Conservation (phyloP, 2,113 vertebrate species). For the Otus sunia region DNA sequence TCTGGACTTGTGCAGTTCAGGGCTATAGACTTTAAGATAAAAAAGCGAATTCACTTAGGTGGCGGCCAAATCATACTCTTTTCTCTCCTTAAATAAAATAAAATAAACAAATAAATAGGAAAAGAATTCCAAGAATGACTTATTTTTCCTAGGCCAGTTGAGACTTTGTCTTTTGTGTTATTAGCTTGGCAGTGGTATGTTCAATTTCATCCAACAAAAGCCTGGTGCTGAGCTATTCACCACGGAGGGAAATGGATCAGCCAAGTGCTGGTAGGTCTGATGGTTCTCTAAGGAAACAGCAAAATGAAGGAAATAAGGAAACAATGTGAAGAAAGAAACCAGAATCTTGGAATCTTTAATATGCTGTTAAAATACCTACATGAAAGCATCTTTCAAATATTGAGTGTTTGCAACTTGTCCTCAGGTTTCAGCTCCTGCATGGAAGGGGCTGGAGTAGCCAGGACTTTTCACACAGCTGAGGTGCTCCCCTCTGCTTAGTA, state of each 20-base stretch:
- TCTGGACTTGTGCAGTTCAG: not conserved
- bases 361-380: not conserved
- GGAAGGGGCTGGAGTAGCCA: not conserved
- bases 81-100: not conserved
- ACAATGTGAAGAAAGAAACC: not conserved
- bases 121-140: constrained; percentile 12
- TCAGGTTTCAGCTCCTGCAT: not conserved
- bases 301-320: not conserved
- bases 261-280: not conserved
- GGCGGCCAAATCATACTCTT: not conserved
- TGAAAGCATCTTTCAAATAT: constrained; percentile 13
- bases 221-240: not conserved
- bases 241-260: not conserved
- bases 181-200: not conserved
- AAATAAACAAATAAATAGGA: constrained; percentile 9
- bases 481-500: not conserved
- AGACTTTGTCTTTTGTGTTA: not conserved
- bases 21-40: not conserved
- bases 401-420: constrained; percentile 9
- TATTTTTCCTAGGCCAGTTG: not conserved
- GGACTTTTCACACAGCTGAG: not conserved
- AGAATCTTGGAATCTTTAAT: not conserved
- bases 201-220: not conserved
- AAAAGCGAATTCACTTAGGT: not conserved
- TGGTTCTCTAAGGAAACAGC: not conserved